Conservation (phyloP, 2,113 vertebrate species). For the Forbesichthys papilliferus region DNA sequence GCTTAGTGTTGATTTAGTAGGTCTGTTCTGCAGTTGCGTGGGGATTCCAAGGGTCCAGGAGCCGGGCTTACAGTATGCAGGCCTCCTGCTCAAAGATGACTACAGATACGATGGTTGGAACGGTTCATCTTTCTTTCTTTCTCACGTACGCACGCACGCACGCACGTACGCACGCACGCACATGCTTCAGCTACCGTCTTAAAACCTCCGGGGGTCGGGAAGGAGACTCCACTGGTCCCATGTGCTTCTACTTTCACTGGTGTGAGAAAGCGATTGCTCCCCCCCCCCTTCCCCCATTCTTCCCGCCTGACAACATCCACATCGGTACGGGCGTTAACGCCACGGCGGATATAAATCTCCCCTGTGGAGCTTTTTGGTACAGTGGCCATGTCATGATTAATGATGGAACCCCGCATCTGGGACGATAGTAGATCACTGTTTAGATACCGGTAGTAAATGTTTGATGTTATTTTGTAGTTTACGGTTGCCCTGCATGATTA, state of each 20-base stretch:
- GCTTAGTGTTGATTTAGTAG: no score
- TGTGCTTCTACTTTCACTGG: background rate
- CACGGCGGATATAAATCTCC: background rate
- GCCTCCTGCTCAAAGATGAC: no score
- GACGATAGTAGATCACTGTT: background rate
- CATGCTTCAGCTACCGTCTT: constrained; percentile 24
- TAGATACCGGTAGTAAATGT: background rate
- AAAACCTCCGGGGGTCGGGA: constrained; percentile 14
- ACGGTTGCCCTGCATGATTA: background rate
- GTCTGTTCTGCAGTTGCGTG: no score
- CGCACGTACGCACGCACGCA: constrained; percentile 4
- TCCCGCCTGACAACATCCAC: background rate
- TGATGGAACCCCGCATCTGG: background rate
- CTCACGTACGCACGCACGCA: background rate
- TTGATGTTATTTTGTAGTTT: background rate
- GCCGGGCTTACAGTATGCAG: no score
- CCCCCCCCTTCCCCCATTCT: background rate
- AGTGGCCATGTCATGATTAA: background rate
- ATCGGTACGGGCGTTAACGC: background rate
- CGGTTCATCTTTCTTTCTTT: no score
- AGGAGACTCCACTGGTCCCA: background rate
- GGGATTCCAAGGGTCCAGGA: no score
- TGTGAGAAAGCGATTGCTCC: background rate
- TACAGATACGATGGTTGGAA: no score
- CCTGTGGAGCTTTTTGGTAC: background rate